Conservation (phyloP, 2,888 invertebrate genomes). For the Harpalus rufipes region DNA sequence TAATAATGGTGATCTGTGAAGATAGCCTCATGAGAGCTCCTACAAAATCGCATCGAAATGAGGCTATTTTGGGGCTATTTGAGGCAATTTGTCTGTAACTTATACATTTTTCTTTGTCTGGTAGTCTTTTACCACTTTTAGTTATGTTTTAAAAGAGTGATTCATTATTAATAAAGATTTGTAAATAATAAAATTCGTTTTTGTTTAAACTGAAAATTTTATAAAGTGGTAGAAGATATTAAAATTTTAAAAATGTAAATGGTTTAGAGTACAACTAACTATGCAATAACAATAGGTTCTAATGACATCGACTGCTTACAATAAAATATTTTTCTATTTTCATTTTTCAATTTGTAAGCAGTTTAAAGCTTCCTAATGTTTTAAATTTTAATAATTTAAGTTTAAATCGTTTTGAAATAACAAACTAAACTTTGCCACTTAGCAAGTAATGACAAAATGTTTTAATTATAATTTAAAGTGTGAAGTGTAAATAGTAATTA, state of each 20-base stretch:
- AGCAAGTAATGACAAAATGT: constrained; percentile 42
- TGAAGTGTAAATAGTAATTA: constrained; percentile 44
- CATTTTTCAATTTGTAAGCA: constrained; percentile 23
- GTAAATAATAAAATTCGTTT: background rate
- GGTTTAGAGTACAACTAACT: constrained; percentile 34
- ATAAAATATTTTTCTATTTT: constrained; percentile 33
- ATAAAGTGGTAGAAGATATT: constrained; percentile 20
- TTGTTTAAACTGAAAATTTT: too few relatives aligned
- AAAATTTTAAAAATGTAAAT: constrained; percentile 1
- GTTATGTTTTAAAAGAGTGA: background rate
- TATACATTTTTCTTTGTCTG: too few relatives aligned
- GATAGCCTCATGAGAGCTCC: too few relatives aligned
- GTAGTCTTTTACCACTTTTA: too few relatives aligned
- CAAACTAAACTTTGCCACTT: constrained; percentile 41
- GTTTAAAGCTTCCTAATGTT: constrained; percentile 34
- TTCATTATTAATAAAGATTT: background rate
- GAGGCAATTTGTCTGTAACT: too few relatives aligned
- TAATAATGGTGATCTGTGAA: too few relatives aligned
- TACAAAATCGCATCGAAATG: too few relatives aligned
- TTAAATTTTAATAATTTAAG: constrained; percentile 16
- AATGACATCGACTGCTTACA: constrained; percentile 41
- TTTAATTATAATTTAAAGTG: constrained; percentile 42
- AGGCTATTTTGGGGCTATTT: too few relatives aligned
- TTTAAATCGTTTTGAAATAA: constrained; percentile 31
- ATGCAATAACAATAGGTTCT: constrained; percentile 36